phyloP scores from a whole-genome alignment of 2,888 invertebrate genomes.

The Ophioninae sp. region DNA sequence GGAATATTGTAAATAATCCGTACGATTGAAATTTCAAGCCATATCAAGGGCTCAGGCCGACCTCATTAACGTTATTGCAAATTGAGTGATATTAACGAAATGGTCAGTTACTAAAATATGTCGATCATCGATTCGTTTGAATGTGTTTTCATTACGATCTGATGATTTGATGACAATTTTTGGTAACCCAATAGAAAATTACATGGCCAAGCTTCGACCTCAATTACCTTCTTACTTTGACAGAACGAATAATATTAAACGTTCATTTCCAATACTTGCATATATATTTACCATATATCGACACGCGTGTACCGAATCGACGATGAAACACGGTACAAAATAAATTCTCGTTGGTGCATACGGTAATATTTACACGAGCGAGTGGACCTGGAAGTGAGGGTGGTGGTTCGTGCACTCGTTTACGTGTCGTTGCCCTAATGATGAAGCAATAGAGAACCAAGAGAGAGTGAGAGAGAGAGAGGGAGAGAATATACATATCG shows the following conservation, averaged over 20 bases:
- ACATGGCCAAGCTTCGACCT: constrained; percentile 37
- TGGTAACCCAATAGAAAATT: neutral
- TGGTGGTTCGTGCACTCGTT: constrained; percentile 46
- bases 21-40: too few species aligned
- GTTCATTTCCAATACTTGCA: neutral
- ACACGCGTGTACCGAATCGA: constrained; percentile 26
- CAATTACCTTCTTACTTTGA: constrained; percentile 33
- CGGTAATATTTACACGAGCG: constrained; percentile 62
- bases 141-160: too few species aligned
- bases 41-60: too few species aligned
- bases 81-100: too few species aligned
- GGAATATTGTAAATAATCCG: too few species aligned
- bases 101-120: too few species aligned
- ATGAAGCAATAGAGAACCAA: constrained; percentile 67
- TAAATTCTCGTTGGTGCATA: constrained; percentile 46
- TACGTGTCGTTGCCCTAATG: constrained; percentile 67
- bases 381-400: constrained; percentile 34
- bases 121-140: too few species aligned
- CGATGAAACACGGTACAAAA: constrained; percentile 34
- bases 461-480: constrained; percentile 41
- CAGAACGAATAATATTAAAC: constrained; percentile 47
- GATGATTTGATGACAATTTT: too few species aligned
- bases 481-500: constrained; percentile 5
- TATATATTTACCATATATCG: neutral
- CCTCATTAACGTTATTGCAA: too few species aligned